phyloP scores from a whole-genome alignment of 1,140 invertebrate species.

The Homarus americanus region DNA sequence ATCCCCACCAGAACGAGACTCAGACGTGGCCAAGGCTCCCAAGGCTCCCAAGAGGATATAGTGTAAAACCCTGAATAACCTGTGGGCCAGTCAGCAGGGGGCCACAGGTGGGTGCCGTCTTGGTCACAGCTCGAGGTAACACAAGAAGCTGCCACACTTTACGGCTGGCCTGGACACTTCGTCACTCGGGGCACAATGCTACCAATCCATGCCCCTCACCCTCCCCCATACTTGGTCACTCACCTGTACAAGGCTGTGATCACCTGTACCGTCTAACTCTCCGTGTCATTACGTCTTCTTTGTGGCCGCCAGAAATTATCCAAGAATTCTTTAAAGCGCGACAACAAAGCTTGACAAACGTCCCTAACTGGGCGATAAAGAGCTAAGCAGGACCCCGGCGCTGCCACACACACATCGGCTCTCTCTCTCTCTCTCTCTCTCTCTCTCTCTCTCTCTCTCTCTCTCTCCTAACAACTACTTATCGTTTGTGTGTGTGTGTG shows the following conservation, averaged over 20 bases:
- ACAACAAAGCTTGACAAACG: constrained; percentile 7
- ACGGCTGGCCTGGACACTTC: constrained; percentile 27
- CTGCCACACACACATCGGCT: too few relatives aligned
- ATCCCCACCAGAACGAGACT: neutral
- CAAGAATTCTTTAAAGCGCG: neutral
- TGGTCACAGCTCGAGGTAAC: neutral
- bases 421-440: too few relatives aligned
- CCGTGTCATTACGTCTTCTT: neutral
- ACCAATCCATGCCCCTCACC: too few relatives aligned
- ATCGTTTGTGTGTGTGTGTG: too few relatives aligned
- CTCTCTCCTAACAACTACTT: too few relatives aligned
- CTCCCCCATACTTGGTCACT: neutral
- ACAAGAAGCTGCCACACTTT: constrained; percentile 31
- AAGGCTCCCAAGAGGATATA: neutral
- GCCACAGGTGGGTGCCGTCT: neutral
- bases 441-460: too few relatives aligned
- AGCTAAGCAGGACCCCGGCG: neutral
- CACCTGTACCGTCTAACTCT: neutral
- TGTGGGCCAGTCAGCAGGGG: neutral
- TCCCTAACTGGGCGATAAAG: constrained; percentile 10
- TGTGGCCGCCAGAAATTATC: neutral
- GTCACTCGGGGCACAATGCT: constrained; percentile 29
- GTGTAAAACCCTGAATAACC: neutral
- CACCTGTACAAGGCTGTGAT: neutral
- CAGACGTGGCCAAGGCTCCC: neutral